A percentile compares a stretch with the other conserved stretches of the same genome.
Evolutionary conservation across 2,113 vertebrate species (phyloP).

Genomic region (Tachysurus fulvidraco): DNA sequence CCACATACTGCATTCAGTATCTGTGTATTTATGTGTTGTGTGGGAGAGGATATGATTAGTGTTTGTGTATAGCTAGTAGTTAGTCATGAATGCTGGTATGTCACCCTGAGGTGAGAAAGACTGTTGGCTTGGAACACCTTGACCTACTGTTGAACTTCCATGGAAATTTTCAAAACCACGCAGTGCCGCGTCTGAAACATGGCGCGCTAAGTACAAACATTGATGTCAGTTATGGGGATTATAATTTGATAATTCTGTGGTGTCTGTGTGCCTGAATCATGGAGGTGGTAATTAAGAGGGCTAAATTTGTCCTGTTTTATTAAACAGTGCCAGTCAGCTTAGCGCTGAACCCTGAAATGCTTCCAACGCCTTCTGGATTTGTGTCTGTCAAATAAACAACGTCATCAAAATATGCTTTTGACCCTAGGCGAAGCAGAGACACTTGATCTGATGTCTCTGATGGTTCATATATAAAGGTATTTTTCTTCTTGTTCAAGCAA

Average conservation of each 20-base stretch:
- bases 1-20: neutral
- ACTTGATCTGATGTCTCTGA: neutral
- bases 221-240: constrained; percentile 26
- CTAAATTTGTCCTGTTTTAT: constrained; percentile 34
- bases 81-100: constrained; percentile 41
- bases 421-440: constrained; percentile 26
- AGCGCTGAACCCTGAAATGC: constrained; percentile 38
- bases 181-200: constrained; percentile 1
- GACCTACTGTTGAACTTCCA: constrained; percentile 47
- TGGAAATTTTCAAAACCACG: constrained; percentile 12
- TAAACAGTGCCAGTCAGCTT: constrained; percentile 40
- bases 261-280: neutral
- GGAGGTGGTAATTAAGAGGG: constrained; percentile 17
- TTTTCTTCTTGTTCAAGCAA: neutral
- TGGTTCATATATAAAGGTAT: neutral
- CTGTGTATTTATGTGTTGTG: neutral
- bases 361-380: constrained; percentile 22
- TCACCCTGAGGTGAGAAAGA: constrained; percentile 44
- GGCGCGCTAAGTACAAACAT: constrained; percentile 12
- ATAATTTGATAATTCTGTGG: constrained; percentile 26
- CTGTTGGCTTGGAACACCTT: constrained; percentile 43
- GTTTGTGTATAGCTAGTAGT: constrained; percentile 22
- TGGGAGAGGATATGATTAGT: constrained; percentile 26
- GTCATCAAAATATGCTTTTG: constrained; percentile 27
- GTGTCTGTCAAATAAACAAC: constrained; percentile 27